Base-by-base conservation (phyloP, 2,113 vertebrate species). In the Trematomus loennbergii region DNA sequence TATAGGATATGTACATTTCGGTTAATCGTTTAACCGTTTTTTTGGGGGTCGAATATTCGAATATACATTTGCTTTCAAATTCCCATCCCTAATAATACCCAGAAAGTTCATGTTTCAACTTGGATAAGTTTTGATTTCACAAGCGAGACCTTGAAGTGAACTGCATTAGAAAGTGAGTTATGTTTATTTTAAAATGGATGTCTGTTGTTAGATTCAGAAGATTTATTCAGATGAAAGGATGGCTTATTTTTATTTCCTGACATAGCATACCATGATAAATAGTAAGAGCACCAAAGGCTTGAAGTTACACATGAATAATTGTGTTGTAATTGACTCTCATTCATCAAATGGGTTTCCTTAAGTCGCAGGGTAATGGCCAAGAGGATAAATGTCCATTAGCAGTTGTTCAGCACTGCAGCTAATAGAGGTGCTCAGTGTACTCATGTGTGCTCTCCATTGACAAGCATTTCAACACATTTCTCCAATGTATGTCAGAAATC, bases 71-170 rank as follows among this genome's bases (percentile, higher is more conserved):
- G 29, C 29, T 29, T 29, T 29, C 3, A 29, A 29, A 29, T 29
- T 29, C 29, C 29, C 29, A 29, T 29, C 29, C 29, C 29, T 29
- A 29, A 29, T 29, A 29, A 40, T 40, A 45, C 16, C 61, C 16
- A 18, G n/a, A 16, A 12, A 20, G 16, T 50, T 50, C 66, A 57
- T 59, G 29, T 45, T 5, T 68, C n/a, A 12, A 36, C 29, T 68
- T 20, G 5, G 52, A 22, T 10, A 3, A n/a, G 22, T 52, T 75
- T 79, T 52, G 17, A 81, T 70, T 71, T 86, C 50, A 49, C 20
- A 54, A 54, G 57, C 57, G 49, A 73, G 57, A 78, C 58, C 22
- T 84, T 18, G 66, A n/a, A 66, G 40, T 78, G 58, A 82, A 79
- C 48, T 72, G 53, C 3, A 3, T 49, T 50, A 13, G 6, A 76